phyloP scores from a whole-genome alignment of 1,140 invertebrate genomes.

The Glossosoma conforme region DNA sequence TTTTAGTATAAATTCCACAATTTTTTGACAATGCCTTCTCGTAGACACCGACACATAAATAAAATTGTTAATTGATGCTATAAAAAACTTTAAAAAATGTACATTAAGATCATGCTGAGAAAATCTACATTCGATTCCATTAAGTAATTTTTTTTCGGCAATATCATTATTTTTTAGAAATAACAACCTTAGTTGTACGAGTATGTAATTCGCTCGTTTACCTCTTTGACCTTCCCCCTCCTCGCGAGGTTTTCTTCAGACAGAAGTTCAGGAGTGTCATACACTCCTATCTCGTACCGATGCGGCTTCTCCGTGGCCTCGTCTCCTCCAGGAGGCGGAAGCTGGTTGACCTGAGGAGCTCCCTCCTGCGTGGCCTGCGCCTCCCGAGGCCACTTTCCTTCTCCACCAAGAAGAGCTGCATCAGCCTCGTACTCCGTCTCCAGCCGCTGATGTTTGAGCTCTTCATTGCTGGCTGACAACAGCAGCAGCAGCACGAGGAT shows the following conservation, averaged over 20 bases:
- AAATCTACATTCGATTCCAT: no score
- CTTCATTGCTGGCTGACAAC: no score
- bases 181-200: neutral
- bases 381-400: neutral
- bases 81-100: no score
- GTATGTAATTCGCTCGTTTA: constrained; percentile 9
- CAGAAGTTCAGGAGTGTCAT: constrained; percentile 10
- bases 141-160: no score
- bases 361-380: neutral
- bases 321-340: neutral
- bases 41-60: no score
- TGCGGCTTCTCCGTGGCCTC: neutral
- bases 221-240: constrained; percentile 35
- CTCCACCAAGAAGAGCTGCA: neutral
- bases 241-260: constrained; percentile 18
- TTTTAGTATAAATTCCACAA: no score
- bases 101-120: no score
- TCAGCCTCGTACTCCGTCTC: neutral
- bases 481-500: no score
- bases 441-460: no score
- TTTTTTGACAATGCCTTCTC: no score
- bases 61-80: no score
- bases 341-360: neutral
- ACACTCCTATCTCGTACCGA: neutral
- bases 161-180: no score